Evolutionary conservation across 2,113 vertebrate species (phyloP).

Genomic region (Psilopsiagon aymara): DNA sequence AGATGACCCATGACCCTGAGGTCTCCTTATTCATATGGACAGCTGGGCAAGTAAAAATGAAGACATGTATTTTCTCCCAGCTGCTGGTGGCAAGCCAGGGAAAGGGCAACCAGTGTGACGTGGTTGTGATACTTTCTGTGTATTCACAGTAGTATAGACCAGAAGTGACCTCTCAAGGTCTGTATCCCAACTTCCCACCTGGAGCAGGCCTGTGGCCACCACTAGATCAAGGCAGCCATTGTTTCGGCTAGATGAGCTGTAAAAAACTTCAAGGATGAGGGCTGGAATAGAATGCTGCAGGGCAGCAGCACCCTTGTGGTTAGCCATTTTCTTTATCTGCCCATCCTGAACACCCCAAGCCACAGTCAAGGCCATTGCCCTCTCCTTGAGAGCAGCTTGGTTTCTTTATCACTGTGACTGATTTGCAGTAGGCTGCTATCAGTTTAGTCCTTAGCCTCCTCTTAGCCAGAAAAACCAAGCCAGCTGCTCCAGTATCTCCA

Average conservation of each 20-base stretch:
- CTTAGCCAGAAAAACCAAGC: background rate
- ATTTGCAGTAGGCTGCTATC: background rate
- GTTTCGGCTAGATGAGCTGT: background rate
- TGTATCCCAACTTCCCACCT: background rate
- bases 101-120: background rate
- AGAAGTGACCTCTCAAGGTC: background rate
- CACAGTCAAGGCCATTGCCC: background rate
- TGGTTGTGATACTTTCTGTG: background rate
- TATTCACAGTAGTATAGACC: background rate
- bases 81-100: background rate
- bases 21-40: background rate
- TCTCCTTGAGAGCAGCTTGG: background rate
- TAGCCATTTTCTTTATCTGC: background rate
- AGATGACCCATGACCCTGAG: background rate
- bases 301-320: background rate
- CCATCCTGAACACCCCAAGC: background rate
- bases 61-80: background rate
- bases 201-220: background rate
- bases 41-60: background rate
- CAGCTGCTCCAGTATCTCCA: background rate
- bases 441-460: background rate
- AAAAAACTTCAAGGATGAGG: background rate
- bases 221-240: background rate
- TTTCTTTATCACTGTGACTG: background rate
- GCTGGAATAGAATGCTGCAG: background rate